These are phyloP conservation scores for Aethina tumida DNA, from an alignment of 1,140 invertebrate genomes.

Conservation along the genomic window DNA sequence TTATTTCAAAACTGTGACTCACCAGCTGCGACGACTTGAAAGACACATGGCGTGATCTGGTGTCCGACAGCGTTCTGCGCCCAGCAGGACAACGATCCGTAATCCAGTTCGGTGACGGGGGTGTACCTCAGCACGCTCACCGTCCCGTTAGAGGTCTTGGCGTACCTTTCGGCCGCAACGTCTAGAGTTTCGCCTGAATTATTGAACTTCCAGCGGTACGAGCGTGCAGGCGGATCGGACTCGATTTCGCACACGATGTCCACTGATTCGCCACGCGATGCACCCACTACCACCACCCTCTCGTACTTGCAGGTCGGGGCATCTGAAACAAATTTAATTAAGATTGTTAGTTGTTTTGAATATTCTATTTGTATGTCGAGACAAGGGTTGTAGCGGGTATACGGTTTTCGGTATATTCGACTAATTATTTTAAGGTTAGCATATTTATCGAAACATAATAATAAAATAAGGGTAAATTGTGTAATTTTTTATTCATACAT, in stretches of 20 bases:
- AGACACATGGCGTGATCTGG: constrained; percentile 74
- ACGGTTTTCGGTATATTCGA: too few species aligned
- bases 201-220: constrained; percentile 87
- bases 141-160: constrained; percentile 52
- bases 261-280: constrained; percentile 69
- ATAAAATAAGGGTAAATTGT: too few species aligned
- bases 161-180: constrained; percentile 59
- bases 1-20: constrained; percentile 1
- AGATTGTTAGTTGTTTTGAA: background rate
- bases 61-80: constrained; percentile 72
- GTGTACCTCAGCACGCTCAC: constrained; percentile 58
- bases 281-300: constrained; percentile 68
- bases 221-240: constrained; percentile 69
- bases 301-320: constrained; percentile 69
- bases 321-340: constrained; percentile 56
- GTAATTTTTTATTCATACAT: too few species aligned
- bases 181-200: constrained; percentile 75
- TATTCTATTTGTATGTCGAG: too few species aligned
- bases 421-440: too few species aligned
- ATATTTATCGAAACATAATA: too few species aligned
- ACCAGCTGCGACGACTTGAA: constrained; percentile 54
- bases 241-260: constrained; percentile 79
- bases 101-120: constrained; percentile 63
- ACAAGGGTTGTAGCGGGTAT: too few species aligned
- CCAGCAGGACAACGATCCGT: constrained; percentile 72